Base-by-base conservation (phyloP, 1,140 invertebrate species). In the Acromyrmex echinatior region DNA sequence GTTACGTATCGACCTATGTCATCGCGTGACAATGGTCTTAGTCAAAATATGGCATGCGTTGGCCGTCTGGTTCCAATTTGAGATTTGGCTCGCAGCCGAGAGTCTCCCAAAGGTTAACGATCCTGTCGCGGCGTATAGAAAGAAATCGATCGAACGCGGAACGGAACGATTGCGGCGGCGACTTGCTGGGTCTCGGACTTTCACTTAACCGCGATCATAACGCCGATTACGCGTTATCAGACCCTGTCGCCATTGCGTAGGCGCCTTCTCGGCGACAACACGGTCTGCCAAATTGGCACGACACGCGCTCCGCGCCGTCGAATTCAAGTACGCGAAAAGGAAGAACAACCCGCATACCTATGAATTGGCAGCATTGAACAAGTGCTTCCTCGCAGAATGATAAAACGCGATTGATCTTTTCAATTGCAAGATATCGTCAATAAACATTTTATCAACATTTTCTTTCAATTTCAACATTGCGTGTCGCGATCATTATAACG, bases 101-200 rank as follows among this genome's bases (percentile, higher is more conserved):
- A 53, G 90, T 73, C 77, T 86, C 31, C 58, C 90, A 93, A 93
- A 92, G 93, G 93, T 94, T 93, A 94, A 94, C 93, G 93, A 94
- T 94, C 93, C 90, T 92, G 62, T 25, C 51, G 53, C 7, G 14
- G 39, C 45, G 16, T 76, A 62, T 31, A 62, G 68, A 60, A 78
- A 82, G 70, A 76, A 87, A 91, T 86, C 81, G 82, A 90, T 90
- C 85, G 74, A 79, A 85, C 65, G 60, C 51, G 70, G 56, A 77
- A 74, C 51, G 51, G 31, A 53, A 35, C 18, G 9, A 45, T 31
- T 16, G 62, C 45, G 4, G 3, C 35, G 28, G n/a, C 35, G 31
- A 58, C n/a, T 21, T 9, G 53, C 16, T 56, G 53, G 56, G 62
- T 18, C 49, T 68, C 65, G n/a, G n/a, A 16, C 79, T 81, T 81